Base-by-base conservation (phyloP, 2,888 invertebrate species). In the Phania funesta region DNA sequence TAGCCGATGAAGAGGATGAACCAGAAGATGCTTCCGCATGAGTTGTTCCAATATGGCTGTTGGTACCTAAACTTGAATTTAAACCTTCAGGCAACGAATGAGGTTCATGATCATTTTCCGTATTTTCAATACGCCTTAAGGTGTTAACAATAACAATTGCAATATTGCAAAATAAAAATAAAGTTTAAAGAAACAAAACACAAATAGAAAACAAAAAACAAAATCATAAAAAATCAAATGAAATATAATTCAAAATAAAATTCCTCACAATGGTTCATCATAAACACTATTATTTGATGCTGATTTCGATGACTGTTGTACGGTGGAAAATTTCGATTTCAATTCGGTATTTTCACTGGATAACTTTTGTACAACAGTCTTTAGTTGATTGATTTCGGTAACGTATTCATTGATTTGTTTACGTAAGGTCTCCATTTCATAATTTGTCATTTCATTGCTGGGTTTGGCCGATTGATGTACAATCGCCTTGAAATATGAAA, bases 321-420 rank as follows among this genome's bases (percentile, higher is more conserved):
- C 86, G 80, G 88, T 88, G 18, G 88, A 87, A 84, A 88, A 89
- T 84, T 91, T 93, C 44, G 93, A 94, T 87, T 95, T 95, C 44
- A 97, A 88, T 70, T 95, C 94, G 62, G 94, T 93, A 90, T 98
- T 97, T 89, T 97, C 97, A 79, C 93, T 94, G 18, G 95, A 95
- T 52, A 98, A 90, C 85, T 94, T 94, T 87, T 96, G 95, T 20
- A 97, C 94, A 56, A 94, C 94, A 3, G 93, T 88, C 85, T 90
- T 90, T 56, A 91, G 85, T 84, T 91, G 90, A 86, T 87, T 88
- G 60, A 91, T 91, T 84, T 91, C 90, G 54, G 86, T 87, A 80
- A 89, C 87, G 79, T 91, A 91, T 73, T 90, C 87, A 84, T 86
- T 88, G 56, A 91, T 86, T 85, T 91, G 90, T 78, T 89, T 89